Evolutionary conservation across 2,797 vertebrate genomes (phyloP), one percentile per base, ranked within the genome.

Genomic region (Silurus lanzhouensis): DNA sequence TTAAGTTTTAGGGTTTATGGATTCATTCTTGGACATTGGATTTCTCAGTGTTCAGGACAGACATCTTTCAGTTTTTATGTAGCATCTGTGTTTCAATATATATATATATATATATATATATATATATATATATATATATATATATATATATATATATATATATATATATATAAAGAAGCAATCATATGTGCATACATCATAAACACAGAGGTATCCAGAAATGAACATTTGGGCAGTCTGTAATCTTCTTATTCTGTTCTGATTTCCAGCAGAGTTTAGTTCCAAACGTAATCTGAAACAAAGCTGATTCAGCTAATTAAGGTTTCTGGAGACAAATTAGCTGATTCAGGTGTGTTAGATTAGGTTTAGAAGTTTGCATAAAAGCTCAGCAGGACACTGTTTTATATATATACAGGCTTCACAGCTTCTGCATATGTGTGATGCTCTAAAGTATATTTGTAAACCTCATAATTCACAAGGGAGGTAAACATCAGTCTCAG

Each of bases 341-440:
- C 81, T 82, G 81, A 82, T 58, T 82, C 67, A 82, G 81, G 13
- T 58, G 52, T 55, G 46, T 55, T 63, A 14, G 48, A 82, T 82
- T 82, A 82, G 19, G 64, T 82, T 82, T 70, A 52, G 48, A 70
- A 82, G 48, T 82, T 46, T 55, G 27, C 52, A 20, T 22, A 31
- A 82, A 82, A 71, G 12, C 57, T 79, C 77, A 79, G 78, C 38
- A 80, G 38, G 61, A 80, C 27, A 6, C 22, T 3, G 9, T 1
- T 31, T 82, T 12, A 14, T 82, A 61, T 31, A 7, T 44, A 17
- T 57, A 70, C 64, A 57, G 7, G 3, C 52, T 68, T 68, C 55
- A 17, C 67, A 83, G 27, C 15, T 38, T 70, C 17, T 22, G 31
- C 19, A 48, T 52, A 74, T 22, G 22, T 46, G 67, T 83, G 57